phyloP scores from a whole-genome alignment of 2,797 vertebrate species.

The Australoheros facetus region DNA sequence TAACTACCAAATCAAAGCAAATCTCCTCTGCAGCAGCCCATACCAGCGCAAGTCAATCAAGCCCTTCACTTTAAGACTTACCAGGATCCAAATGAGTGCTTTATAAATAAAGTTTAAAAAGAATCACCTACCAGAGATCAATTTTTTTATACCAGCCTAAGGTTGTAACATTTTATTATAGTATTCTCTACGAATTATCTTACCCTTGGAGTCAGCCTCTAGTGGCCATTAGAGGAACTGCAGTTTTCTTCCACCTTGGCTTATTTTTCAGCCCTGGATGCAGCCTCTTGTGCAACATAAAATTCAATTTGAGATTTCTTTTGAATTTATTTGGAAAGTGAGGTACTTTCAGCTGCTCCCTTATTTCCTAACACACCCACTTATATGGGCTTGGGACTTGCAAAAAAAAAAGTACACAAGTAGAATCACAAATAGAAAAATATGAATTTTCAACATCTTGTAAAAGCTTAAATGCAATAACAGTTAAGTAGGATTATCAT shows the following conservation, averaged over 20 bases:
- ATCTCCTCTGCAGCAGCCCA: background rate
- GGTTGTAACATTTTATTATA: background rate
- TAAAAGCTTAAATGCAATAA: background rate
- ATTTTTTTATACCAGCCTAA: background rate
- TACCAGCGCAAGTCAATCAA: background rate
- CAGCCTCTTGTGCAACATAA: background rate
- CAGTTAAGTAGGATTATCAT: background rate
- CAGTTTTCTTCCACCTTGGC: background rate
- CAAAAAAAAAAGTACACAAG: background rate
- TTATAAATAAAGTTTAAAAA: background rate
- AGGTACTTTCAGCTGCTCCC: background rate
- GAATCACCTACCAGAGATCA: background rate
- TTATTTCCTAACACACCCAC: background rate
- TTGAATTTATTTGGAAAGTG: background rate
- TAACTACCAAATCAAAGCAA: background rate
- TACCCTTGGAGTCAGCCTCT: background rate
- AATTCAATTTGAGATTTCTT: background rate
- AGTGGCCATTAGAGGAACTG: background rate
- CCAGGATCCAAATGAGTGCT: background rate
- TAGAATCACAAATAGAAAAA: background rate
- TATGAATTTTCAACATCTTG: background rate
- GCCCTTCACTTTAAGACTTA: background rate
- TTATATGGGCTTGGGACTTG: background rate
- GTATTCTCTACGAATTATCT: background rate
- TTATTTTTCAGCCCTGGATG: background rate